phyloP scores from a whole-genome alignment of 2,113 vertebrate species.

The Emydura subglobosa region DNA sequence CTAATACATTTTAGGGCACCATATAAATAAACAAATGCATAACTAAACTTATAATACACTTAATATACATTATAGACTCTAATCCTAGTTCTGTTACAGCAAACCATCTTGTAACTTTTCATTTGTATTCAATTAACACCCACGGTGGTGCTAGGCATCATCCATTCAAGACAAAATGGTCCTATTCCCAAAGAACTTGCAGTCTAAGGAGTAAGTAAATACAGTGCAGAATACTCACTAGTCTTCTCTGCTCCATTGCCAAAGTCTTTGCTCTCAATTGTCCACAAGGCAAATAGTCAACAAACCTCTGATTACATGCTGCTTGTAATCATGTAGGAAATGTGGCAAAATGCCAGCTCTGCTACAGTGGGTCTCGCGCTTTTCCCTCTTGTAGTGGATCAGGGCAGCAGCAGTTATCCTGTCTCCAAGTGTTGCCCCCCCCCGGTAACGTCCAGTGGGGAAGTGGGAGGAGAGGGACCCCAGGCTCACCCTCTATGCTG shows the following conservation, averaged over 20 bases:
- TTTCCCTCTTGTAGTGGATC: too few species aligned
- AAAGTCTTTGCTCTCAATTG: neutral
- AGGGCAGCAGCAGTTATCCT: too few species aligned
- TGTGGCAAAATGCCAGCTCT: too few species aligned
- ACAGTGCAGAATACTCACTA: neutral
- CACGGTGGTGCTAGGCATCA: neutral
- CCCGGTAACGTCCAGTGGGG: too few species aligned
- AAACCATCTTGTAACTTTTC: neutral
- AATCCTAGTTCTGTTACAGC: neutral
- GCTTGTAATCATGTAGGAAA: too few species aligned
- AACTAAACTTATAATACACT: neutral
- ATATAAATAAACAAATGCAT: neutral
- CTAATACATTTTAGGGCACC: neutral
- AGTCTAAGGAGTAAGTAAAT: neutral
- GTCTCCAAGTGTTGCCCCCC: too few species aligned
- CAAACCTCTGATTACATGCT: too few species aligned
- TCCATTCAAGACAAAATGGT: accelerated
- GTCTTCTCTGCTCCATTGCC: neutral
- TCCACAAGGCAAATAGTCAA: too few species aligned
- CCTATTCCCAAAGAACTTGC: neutral
- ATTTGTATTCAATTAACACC: neutral
- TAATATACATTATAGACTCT: accelerated
- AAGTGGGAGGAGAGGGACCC: too few species aligned
- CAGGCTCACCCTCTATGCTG: too few species aligned
- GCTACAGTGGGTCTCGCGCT: too few species aligned